Evolutionary conservation across 2,888 invertebrate genomes (phyloP).

Genomic region (Xylophagus ater): DNA sequence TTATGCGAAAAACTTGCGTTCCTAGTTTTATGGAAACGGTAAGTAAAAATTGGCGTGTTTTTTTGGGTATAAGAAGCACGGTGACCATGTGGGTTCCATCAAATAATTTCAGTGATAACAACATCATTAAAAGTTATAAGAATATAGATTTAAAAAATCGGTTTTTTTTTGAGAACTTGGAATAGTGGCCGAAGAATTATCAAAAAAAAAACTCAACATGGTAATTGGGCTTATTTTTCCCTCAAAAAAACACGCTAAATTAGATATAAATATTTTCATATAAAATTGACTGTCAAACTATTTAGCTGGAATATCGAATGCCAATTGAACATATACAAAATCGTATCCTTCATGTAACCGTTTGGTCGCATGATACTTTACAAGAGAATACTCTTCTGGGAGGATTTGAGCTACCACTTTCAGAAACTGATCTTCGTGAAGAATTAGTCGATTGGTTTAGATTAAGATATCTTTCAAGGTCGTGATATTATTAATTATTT

Average conservation of each 20-base stretch:
- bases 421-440: slow-evolving; percentile 57
- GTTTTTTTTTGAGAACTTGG: too few relatives aligned
- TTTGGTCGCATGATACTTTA: slow-evolving; percentile 88
- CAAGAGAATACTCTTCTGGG: slow-evolving; percentile 93
- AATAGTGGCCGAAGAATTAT: too few relatives aligned
- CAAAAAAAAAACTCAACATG: too few relatives aligned
- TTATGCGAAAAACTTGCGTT: slow-evolving; percentile 81
- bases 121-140: too few relatives aligned
- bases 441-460: slow-evolving; percentile 84
- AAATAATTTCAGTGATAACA: too few relatives aligned
- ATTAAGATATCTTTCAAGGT: slow-evolving; percentile 41
- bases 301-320: slow-evolving; percentile 75
- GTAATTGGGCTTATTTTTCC: too few relatives aligned
- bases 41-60: too few relatives aligned
- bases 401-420: slow-evolving; percentile 72
- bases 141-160: too few relatives aligned
- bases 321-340: slow-evolving; percentile 64
- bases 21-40: slow-evolving; percentile 99
- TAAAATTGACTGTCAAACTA: not conserved
- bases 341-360: slow-evolving; percentile 77
- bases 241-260: too few relatives aligned
- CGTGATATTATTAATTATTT: too few relatives aligned
- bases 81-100: too few relatives aligned
- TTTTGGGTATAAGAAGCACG: too few relatives aligned
- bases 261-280: not conserved